phyloP scores from a whole-genome alignment of 2,113 vertebrate genomes.

The Trogon surrucura region DNA sequence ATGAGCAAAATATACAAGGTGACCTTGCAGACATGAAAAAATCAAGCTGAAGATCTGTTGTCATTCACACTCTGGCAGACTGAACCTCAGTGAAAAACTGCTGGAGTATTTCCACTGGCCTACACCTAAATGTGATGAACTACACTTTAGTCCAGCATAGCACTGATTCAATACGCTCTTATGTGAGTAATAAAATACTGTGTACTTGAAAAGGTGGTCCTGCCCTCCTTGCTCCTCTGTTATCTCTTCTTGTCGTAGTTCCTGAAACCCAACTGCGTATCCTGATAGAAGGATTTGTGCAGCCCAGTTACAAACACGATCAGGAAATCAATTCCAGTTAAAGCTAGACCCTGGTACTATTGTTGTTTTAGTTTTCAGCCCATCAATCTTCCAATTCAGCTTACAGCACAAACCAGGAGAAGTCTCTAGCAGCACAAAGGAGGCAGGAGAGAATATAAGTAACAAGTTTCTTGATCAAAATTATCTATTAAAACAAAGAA shows the following conservation, averaged over 20 bases:
- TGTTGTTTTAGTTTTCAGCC: neutral
- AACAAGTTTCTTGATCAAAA: neutral
- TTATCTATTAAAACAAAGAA: neutral
- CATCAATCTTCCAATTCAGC: neutral
- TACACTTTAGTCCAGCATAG: neutral
- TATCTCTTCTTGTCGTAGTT: neutral
- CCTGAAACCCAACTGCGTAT: neutral
- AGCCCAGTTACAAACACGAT: neutral
- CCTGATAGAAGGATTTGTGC: neutral
- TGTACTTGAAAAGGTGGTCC: neutral
- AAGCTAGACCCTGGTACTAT: neutral
- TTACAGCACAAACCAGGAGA: neutral
- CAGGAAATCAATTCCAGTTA: neutral
- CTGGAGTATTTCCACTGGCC: neutral
- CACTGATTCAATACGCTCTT: neutral
- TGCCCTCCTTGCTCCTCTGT: neutral
- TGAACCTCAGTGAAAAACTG: neutral
- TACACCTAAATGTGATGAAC: neutral
- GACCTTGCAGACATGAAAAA: neutral
- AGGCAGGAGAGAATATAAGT: neutral
- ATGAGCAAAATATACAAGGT: neutral
- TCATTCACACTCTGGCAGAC: neutral
- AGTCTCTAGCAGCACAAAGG: neutral
- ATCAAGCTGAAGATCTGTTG: neutral
- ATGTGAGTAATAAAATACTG: neutral